phyloP scores from a whole-genome alignment of 2,797 vertebrate genomes.

The Chelidonichthys spinosus region DNA sequence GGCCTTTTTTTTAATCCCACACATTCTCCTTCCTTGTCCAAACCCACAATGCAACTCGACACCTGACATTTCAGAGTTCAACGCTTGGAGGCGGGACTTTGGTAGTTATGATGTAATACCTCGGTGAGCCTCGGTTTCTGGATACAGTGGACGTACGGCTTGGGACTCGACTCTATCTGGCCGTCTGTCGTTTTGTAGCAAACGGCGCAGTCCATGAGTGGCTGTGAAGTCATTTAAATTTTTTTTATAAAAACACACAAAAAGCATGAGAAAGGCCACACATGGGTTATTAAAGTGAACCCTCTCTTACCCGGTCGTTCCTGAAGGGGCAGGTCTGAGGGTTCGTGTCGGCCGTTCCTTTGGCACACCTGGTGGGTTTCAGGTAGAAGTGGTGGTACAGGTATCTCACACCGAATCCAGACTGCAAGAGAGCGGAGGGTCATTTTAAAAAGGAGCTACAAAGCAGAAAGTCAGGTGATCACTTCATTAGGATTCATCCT shows the following conservation, averaged over 20 bases:
- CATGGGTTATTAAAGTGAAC: too few species aligned
- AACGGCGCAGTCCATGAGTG: conserved; percentile 79
- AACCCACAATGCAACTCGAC: too few species aligned
- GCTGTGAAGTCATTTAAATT: conserved; percentile 57
- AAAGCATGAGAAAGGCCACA: not conserved
- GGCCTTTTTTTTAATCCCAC: too few species aligned
- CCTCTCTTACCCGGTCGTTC: conserved; percentile 77
- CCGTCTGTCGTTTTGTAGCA: conserved; percentile 70
- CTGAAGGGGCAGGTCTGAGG: conserved; percentile 73
- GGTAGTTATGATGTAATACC: conserved; percentile 37
- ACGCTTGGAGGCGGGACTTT: too few species aligned
- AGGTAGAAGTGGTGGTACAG: conserved; percentile 77
- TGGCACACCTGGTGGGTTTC: conserved; percentile 79
- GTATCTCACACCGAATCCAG: conserved; percentile 67
- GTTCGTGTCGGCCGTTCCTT: conserved; percentile 35
- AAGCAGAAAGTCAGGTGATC: not conserved
- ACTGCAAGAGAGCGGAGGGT: conserved; percentile 56
- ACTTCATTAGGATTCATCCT: not conserved
- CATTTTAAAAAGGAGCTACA: not conserved
- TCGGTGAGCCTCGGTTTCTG: conserved; percentile 74
- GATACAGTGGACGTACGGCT: conserved; percentile 79
- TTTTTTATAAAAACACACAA: too few species aligned
- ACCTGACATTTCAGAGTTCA: too few species aligned
- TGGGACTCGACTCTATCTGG: conserved; percentile 52
- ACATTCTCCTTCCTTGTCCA: too few species aligned